These are phyloP conservation scores for Pseudonaja textilis DNA, from an alignment of 2,113 vertebrate species.

Conservation along the genomic window DNA sequence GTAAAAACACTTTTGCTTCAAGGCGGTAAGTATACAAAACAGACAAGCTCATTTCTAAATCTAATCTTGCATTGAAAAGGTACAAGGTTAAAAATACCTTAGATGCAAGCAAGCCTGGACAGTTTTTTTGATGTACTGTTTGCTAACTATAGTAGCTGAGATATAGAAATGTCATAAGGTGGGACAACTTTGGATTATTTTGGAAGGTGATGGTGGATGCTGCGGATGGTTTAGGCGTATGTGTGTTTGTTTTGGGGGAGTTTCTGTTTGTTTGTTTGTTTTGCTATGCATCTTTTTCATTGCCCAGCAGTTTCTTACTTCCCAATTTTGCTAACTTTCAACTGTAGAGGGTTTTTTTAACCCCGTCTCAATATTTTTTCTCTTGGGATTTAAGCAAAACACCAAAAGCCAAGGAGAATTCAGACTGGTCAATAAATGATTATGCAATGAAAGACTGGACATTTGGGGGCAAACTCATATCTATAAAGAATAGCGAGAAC, in stretches of 20 bases:
- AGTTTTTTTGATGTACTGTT: slow-evolving; percentile 15
- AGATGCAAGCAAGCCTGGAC: slow-evolving; percentile 23
- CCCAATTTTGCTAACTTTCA: background rate
- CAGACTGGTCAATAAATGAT: background rate
- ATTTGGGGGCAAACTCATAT: background rate
- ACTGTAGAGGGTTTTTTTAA: background rate
- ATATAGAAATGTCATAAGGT: slow-evolving; percentile 18
- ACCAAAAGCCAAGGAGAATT: background rate
- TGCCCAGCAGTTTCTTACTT: background rate
- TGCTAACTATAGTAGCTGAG: background rate
- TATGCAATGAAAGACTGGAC: background rate
- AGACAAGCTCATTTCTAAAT: background rate
- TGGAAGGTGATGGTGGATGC: background rate
- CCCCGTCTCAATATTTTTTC: background rate
- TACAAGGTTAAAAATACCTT: slow-evolving; percentile 12
- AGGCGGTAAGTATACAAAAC: background rate
- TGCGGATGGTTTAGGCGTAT: background rate
- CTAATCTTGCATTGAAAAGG: slow-evolving; percentile 16
- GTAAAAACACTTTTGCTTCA: background rate
- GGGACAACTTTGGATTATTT: background rate
- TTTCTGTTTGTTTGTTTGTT: background rate
- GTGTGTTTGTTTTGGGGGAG: no score
- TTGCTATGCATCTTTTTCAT: background rate
- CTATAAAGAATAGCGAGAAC: background rate
- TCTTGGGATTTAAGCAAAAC: background rate